Percentiles rank a stretch among this genome's conserved stretches.
Evolutionary conservation across 2,797 vertebrate species (phyloP).

Genomic region (Girardinus metallicus): DNA sequence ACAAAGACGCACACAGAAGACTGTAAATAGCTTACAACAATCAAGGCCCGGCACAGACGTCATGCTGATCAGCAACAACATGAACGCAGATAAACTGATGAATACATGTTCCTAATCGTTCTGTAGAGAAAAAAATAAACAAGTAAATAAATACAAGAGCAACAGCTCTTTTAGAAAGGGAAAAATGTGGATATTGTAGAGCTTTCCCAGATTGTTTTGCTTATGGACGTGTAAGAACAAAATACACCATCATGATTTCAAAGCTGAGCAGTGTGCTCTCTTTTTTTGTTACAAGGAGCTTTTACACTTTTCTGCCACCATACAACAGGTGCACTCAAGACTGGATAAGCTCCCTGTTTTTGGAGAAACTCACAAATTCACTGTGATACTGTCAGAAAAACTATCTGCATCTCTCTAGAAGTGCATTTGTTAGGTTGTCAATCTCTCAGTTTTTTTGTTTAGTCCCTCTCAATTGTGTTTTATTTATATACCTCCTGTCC

Average conservation of each 20-base stretch:
- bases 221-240: constrained; percentile 18
- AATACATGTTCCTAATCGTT: constrained; percentile 2
- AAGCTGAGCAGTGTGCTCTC: background rate
- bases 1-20: constrained; percentile 53
- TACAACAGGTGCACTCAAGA: constrained; percentile 37
- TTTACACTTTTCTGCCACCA: constrained; percentile 12
- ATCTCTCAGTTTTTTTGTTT: background rate
- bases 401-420: constrained; percentile 14
- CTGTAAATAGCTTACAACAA: constrained; percentile 62
- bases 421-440: background rate
- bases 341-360: constrained; percentile 40
- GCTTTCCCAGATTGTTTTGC: background rate
- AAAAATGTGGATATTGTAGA: background rate
- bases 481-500: background rate
- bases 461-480: constrained; percentile 11
- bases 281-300: constrained; percentile 1
- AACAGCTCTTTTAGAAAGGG: constrained; percentile 10
- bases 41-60: constrained; percentile 39
- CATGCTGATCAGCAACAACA: constrained; percentile 56
- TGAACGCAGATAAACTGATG: constrained; percentile 36
- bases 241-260: constrained; percentile 32
- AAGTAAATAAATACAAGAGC: constrained; percentile 16
- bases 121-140: constrained; percentile 25
- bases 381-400: constrained; percentile 60
- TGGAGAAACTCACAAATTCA: constrained; percentile 33